phyloP scores from a whole-genome alignment of 2,888 invertebrate genomes.

The Drosophila vallismaia region DNA sequence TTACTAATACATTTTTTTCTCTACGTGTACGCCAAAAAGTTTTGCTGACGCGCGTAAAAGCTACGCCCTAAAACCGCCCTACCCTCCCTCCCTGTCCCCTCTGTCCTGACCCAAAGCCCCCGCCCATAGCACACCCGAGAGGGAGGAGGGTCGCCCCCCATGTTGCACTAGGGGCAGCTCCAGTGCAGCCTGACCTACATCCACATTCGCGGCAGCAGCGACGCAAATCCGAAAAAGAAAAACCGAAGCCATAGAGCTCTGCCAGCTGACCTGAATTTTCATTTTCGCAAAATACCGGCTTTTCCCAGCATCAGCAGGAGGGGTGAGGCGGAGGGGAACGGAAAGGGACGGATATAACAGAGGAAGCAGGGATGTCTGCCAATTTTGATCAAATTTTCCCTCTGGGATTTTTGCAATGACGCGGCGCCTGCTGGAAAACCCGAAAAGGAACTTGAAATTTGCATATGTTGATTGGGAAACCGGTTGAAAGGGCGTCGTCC shows the following conservation, averaged over 20 bases:
- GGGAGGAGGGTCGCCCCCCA: neutral
- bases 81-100: neutral
- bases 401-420: constrained; percentile 31
- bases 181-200: constrained; percentile 38
- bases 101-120: neutral
- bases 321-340: neutral
- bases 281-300: constrained; percentile 46
- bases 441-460: constrained; percentile 21
- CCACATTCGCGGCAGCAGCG: constrained; percentile 23
- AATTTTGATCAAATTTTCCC: constrained; percentile 66
- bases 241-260: constrained; percentile 10
- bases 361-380: constrained; percentile 26
- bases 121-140: neutral
- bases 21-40: constrained; percentile 27
- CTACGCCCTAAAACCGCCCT: constrained; percentile 58
- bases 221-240: constrained; percentile 8
- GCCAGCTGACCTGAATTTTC: constrained; percentile 72
- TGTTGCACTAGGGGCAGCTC: constrained; percentile 4
- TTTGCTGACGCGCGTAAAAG: constrained; percentile 76
- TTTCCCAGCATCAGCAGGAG: constrained; percentile 24
- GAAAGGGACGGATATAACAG: too few species aligned
- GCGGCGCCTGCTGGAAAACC: constrained; percentile 3
- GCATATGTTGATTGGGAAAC: constrained; percentile 40
- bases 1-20: neutral
- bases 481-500: constrained; percentile 25